Conservation (phyloP, 1,140 invertebrate genomes). For the Aphaenogaster ashmeadi region DNA sequence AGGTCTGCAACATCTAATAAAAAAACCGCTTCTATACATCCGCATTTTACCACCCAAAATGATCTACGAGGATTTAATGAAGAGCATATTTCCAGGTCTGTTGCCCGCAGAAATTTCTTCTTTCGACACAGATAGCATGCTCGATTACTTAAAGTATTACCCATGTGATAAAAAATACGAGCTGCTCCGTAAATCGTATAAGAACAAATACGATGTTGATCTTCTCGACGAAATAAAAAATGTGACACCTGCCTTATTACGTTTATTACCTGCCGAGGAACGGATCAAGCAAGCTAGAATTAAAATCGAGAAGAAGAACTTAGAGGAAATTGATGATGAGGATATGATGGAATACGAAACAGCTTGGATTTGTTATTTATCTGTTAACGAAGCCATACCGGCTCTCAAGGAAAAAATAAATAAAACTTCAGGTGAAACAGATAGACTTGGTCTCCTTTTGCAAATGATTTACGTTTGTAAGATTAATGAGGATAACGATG, state of each 20-base stretch:
- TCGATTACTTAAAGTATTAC: slow-evolving; percentile 74
- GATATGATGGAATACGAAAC: not conserved
- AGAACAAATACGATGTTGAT: slow-evolving; percentile 68
- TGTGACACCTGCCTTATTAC: slow-evolving; percentile 68
- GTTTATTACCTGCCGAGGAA: slow-evolving; percentile 73
- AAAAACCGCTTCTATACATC: slow-evolving; percentile 68
- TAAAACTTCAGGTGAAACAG: slow-evolving; percentile 17
- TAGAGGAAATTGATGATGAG: not conserved
- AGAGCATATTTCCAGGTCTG: slow-evolving; percentile 73
- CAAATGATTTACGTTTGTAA: slow-evolving; percentile 79
- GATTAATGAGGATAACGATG: slow-evolving; percentile 77
- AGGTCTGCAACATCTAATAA: slow-evolving; percentile 63
- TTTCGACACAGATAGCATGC: slow-evolving; percentile 21
- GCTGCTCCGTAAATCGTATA: slow-evolving; percentile 73
- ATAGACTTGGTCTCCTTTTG: slow-evolving; percentile 50
- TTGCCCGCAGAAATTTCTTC: slow-evolving; percentile 71
- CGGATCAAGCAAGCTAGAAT: slow-evolving; percentile 75
- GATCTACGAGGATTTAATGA: slow-evolving; percentile 69
- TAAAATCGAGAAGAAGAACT: slow-evolving; percentile 67
- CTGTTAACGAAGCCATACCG: slow-evolving; percentile 72
- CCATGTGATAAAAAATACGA: slow-evolving; percentile 67
- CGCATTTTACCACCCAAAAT: slow-evolving; percentile 73
- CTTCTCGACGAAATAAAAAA: slow-evolving; percentile 65
- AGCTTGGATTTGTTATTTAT: slow-evolving; percentile 81
- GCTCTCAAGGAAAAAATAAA: slow-evolving; percentile 74